Conservation (phyloP, 1,140 invertebrate genomes). For the Leptinotarsa lineolata region DNA sequence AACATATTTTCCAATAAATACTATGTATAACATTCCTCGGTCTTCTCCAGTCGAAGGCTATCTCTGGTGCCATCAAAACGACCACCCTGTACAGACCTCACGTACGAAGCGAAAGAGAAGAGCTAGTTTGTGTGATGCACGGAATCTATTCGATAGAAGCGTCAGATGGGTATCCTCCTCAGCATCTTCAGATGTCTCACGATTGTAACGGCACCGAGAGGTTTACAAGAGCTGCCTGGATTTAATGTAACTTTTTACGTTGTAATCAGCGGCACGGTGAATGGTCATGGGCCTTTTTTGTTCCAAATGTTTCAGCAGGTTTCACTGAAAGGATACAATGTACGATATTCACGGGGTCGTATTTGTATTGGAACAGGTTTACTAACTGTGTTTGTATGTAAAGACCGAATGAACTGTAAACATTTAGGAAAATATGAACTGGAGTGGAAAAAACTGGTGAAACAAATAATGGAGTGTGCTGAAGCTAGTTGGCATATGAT, state of each 20-base stretch:
- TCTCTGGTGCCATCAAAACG: neutral
- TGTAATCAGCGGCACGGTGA: slow-evolving; percentile 11
- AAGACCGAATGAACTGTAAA: too few relatives aligned
- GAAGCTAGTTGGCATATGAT: too few relatives aligned
- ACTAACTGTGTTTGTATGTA: too few relatives aligned
- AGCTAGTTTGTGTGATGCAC: slow-evolving; percentile 12
- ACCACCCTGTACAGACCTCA: slow-evolving; percentile 4
- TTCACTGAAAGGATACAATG: neutral
- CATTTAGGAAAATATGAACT: too few relatives aligned
- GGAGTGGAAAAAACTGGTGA: too few relatives aligned
- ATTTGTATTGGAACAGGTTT: too few relatives aligned
- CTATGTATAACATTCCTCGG: too few relatives aligned
- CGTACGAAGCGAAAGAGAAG: slow-evolving; percentile 17
- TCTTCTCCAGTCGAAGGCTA: too few relatives aligned
- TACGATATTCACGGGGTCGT: neutral
- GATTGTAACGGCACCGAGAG: slow-evolving; percentile 12
- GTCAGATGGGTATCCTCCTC: slow-evolving; percentile 20
- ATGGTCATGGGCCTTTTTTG: neutral
- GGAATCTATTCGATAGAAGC: slow-evolving; percentile 9
- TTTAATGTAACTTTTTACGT: slow-evolving; percentile 16
- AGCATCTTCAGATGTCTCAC: slow-evolving; percentile 14
- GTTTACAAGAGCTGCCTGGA: slow-evolving; percentile 9
- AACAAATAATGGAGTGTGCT: too few relatives aligned
- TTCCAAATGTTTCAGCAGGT: neutral
- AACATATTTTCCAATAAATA: too few relatives aligned